Evolutionary conservation across 2,113 vertebrate genomes (phyloP).

Genomic region (Setophaga kirtlandii): DNA sequence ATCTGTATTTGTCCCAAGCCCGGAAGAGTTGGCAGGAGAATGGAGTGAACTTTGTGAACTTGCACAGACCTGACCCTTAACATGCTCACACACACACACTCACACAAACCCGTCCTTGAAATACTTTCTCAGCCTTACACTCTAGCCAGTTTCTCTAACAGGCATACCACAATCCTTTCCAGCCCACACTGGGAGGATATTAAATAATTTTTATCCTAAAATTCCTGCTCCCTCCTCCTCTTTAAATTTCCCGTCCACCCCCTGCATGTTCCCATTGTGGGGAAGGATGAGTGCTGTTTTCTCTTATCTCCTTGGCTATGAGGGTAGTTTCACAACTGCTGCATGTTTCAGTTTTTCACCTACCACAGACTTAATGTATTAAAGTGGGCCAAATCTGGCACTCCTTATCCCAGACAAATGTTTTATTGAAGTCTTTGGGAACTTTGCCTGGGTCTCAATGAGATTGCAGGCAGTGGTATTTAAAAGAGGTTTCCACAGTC

Average conservation of each 20-base stretch:
- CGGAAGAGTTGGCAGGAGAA: constrained; percentile 50
- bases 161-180: not conserved
- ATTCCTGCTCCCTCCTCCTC: not conserved
- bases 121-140: not conserved
- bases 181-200: constrained; percentile 2
- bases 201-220: constrained; percentile 7
- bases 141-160: not conserved
- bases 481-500: constrained; percentile 43
- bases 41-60: constrained; percentile 30
- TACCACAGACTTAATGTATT: constrained; percentile 65
- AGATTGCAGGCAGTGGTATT: constrained; percentile 42
- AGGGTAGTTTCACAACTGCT: constrained; percentile 25
- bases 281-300: not conserved
- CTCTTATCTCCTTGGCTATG: constrained; percentile 41
- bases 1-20: constrained; percentile 30
- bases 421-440: constrained; percentile 61
- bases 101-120: not conserved
- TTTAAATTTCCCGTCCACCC: not conserved
- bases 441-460: constrained; percentile 10
- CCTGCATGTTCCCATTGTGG: not conserved
- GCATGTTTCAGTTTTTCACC: constrained; percentile 36
- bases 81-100: not conserved
- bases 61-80: not conserved
- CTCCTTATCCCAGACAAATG: constrained; percentile 60
- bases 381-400: constrained; percentile 63